These are phyloP conservation scores for Panulirus ornatus DNA, from an alignment of 1,140 invertebrate genomes.

Conservation along the genomic window DNA sequence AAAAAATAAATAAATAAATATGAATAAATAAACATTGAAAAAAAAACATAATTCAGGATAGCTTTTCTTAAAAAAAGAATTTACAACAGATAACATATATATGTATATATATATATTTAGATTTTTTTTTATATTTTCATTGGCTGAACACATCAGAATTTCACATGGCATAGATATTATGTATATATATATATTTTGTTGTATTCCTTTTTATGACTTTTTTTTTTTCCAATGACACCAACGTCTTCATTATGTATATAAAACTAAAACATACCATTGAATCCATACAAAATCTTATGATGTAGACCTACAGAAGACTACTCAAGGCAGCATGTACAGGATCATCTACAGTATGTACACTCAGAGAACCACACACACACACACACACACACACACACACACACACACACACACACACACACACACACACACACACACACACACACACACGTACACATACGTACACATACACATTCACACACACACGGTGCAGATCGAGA, in stretches of 20 bases:
- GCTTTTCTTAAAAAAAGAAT: neutral
- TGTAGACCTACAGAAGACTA: constrained; percentile 41
- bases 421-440: constrained; percentile 7
- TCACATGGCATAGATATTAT: constrained; percentile 29
- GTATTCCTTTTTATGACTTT: neutral
- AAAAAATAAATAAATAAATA: no score
- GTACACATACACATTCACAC: no score
- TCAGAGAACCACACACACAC: neutral
- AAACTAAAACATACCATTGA: constrained; percentile 36
- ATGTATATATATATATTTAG: constrained; percentile 25
- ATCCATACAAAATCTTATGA: constrained; percentile 50
- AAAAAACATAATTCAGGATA: constrained; percentile 16
- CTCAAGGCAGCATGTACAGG: constrained; percentile 47
- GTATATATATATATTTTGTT: constrained; percentile 20
- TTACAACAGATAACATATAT: constrained; percentile 43
- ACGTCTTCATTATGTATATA: constrained; percentile 45
- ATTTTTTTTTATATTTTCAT: no score
- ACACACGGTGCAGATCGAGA: neutral
- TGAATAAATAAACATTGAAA: no score
- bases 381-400: neutral
- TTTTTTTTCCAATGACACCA: constrained; percentile 3
- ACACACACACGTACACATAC: constrained; percentile 23
- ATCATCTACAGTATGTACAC: constrained; percentile 32
- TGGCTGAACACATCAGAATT: constrained; percentile 20
- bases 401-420: neutral